Base-by-base conservation (phyloP, 2,797 vertebrate species). In the Delichon dasypus region DNA sequence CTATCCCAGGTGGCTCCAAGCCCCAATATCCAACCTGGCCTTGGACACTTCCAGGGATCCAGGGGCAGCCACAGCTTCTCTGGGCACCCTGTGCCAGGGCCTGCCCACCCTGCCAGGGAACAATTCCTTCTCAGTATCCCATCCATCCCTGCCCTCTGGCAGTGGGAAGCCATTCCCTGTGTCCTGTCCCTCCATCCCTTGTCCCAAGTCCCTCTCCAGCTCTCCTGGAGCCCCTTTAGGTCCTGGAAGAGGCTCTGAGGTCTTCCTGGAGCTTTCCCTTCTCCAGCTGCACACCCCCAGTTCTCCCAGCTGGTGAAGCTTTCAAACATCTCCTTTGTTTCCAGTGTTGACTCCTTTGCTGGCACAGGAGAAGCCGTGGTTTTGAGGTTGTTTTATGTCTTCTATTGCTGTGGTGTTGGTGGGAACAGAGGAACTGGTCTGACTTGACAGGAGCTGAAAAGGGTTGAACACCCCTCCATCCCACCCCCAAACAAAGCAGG, bases 231-330 rank as follows among this genome's bases (percentile, higher is more conserved):
- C 17, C 32, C 8, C 53, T 60, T 67, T 2, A 27, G 36, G 34
- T 16, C 0, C 26, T 50, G 20, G 0, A 1, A 57, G 44, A 9
- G 22, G 27, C 38, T 67, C 45, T 45, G 19, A 67, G 27, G 0
- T 53, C 1, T 47, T 20, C 4, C 5, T 34, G 23, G 29, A 40
- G 4, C 10, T 2, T 54, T 47, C 27, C 1, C 23, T 0, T 25
- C 13, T n/a, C 10, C 40, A 47, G 55, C 4, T 53, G 55, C 38
- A 1, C 55, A 61, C 3, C 3, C 16, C 25, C 40, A 61, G 25
- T 29, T 68, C 23, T 40, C 47, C n/a, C 55, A 53, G 23, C 20
- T 53, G n/a, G 10, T 54, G 55, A 29, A 76, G 23, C 40, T 85
- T 68, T 68, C 29, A 61, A 23, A 7, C 54, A 68, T 29, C n/a